Percentiles rank a stretch among this genome's conserved stretches.
phyloP scores from a whole-genome alignment of 2,113 vertebrate species.

The Micronisus gabar region DNA sequence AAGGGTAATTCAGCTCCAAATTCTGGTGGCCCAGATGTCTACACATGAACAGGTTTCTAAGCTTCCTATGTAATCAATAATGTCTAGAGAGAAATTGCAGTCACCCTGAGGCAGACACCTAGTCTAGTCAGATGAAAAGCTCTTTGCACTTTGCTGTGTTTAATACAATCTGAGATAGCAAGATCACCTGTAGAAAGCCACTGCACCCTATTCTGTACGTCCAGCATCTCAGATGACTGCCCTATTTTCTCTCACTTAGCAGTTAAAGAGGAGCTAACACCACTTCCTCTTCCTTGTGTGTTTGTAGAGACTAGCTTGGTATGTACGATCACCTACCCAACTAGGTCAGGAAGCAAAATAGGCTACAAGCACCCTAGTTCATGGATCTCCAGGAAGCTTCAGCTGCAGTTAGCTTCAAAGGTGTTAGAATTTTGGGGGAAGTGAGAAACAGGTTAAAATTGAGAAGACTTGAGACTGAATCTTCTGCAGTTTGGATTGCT shows the following conservation, averaged over 20 bases:
- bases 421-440: background rate
- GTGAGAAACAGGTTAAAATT: conserved; percentile 8
- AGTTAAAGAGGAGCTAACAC: background rate
- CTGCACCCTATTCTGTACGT: background rate
- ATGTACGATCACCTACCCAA: background rate
- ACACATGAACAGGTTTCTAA: background rate
- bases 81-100: background rate
- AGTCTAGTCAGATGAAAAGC: background rate
- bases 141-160: background rate
- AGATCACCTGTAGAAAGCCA: background rate
- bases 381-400: background rate
- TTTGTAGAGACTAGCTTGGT: background rate
- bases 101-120: background rate
- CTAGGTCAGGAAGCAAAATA: background rate
- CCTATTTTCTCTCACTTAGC: background rate
- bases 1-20: background rate
- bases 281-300: background rate
- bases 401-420: background rate
- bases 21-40: background rate
- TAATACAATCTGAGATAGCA: background rate
- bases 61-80: background rate
- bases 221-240: background rate
- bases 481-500: background rate
- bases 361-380: background rate
- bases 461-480: background rate